Base-by-base conservation (phyloP, 2,888 invertebrate species). In the Pristionchus exspectatus region DNA sequence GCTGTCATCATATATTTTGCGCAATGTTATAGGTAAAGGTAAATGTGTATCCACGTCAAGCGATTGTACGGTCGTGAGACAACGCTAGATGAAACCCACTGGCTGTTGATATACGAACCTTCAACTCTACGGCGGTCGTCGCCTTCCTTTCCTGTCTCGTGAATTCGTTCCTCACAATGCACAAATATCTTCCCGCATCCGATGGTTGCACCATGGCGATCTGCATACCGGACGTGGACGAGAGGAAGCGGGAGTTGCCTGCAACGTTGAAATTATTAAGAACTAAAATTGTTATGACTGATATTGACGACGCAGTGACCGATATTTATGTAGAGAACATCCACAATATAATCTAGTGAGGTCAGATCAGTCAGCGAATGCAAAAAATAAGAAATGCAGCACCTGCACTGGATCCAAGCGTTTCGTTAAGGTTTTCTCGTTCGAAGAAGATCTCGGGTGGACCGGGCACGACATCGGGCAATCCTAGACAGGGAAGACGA, bases 371-470 rank as follows among this genome's bases (percentile, higher is more conserved):
- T n/a, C n/a, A n/a, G n/a, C n/a, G n/a, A n/a, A n/a, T n/a, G n/a
- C n/a, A n/a, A n/a, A n/a, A n/a, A n/a, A n/a, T n/a, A 21, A 12
- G 24, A 72, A 16, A 24, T 21, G 0, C 7, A 54, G 50, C 56
- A 88, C 88, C 88, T 74, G 56, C 33, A 16, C 44, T 18, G 0
- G 74, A 74, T 66, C 89, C 89, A 0, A 89, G 21, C 9, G 83
- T 59, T 24, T 89, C 89, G 66, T 89, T 83, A 18, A 50, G 4
- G 59, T 92, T 94, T 59, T 93, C 89, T 38, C 92, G 91, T 89
- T 93, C 93, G 84, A 94, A 94, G 90, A 93, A 94, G 30, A 94
- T 91, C 27, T 92, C 91, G 24, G 94, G 92, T 0, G 94, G 94
- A 14, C 94, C 92, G 10, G 94, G 94, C 14, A 94, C 91, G 14